phyloP scores from a whole-genome alignment of 2,113 vertebrate genomes.

The Peromyscus leucopus region DNA sequence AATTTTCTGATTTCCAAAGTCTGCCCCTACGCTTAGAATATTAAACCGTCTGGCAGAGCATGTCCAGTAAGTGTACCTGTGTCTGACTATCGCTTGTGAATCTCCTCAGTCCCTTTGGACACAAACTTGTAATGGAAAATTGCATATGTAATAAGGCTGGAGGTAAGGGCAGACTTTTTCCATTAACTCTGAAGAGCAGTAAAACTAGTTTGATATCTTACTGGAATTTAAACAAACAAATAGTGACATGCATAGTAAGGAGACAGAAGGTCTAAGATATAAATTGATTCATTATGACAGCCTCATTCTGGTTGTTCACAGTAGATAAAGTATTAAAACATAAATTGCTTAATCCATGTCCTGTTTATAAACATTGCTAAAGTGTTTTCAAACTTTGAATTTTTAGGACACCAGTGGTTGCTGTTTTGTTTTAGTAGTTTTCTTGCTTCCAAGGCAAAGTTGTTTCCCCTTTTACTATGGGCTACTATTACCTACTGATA shows the following conservation, averaged over 20 bases:
- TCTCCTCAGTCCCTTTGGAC: background rate
- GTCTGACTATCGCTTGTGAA: background rate
- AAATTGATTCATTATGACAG: background rate
- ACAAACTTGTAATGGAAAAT: background rate
- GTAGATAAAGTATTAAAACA: background rate
- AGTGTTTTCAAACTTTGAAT: background rate
- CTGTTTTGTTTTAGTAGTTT: background rate
- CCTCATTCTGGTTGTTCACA: background rate
- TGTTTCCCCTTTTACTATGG: background rate
- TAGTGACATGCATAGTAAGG: background rate
- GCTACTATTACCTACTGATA: background rate
- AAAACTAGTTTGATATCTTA: background rate
- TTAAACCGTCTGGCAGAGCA: background rate
- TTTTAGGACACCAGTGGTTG: background rate
- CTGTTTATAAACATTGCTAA: background rate
- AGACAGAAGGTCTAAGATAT: background rate
- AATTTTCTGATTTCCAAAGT: slow-evolving; percentile 27
- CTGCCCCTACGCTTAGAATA: background rate
- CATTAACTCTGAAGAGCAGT: background rate
- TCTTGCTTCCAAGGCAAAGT: background rate
- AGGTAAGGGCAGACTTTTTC: background rate
- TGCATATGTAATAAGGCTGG: background rate
- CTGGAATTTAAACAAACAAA: background rate
- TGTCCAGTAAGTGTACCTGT: background rate
- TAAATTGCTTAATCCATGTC: background rate